A percentile compares a stretch with the other conserved stretches of the same genome.
Conservation (phyloP, 2,113 vertebrate genomes). For the Scytalopus superciliaris region DNA sequence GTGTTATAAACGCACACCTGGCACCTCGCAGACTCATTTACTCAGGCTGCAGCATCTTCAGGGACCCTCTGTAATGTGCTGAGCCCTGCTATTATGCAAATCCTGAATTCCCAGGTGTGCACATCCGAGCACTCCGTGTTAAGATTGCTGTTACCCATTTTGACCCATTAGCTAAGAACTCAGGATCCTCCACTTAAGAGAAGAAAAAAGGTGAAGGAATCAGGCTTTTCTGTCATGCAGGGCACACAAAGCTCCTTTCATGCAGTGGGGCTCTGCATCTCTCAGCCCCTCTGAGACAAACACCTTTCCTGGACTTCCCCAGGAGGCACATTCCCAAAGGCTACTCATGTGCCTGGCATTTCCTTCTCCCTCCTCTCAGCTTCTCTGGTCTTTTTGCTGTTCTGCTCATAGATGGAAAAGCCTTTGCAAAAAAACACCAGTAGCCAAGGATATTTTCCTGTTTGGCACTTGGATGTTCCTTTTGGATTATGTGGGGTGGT, state of each 20-base stretch:
- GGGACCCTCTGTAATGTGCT: slow-evolving; percentile 5
- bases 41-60: neutral
- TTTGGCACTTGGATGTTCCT: accelerated
- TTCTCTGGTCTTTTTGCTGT: neutral
- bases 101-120: neutral
- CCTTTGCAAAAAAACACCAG: neutral
- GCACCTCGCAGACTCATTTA: slow-evolving; percentile 28
- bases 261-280: neutral
- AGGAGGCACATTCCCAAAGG: neutral
- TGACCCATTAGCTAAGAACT: slow-evolving; percentile 12
- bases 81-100: slow-evolving; percentile 11
- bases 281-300: neutral
- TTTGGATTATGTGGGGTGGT: neutral
- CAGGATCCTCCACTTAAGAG: neutral
- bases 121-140: neutral
- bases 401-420: neutral
- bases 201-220: neutral
- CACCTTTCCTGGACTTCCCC: neutral
- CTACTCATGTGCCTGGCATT: neutral
- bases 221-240: accelerated
- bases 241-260: neutral
- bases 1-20: slow-evolving; percentile 6
- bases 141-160: neutral
- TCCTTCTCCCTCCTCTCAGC: neutral
- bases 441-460: neutral